Evolutionary conservation across 2,113 vertebrate genomes (phyloP).

Genomic region (Sapayoa aenigma): DNA sequence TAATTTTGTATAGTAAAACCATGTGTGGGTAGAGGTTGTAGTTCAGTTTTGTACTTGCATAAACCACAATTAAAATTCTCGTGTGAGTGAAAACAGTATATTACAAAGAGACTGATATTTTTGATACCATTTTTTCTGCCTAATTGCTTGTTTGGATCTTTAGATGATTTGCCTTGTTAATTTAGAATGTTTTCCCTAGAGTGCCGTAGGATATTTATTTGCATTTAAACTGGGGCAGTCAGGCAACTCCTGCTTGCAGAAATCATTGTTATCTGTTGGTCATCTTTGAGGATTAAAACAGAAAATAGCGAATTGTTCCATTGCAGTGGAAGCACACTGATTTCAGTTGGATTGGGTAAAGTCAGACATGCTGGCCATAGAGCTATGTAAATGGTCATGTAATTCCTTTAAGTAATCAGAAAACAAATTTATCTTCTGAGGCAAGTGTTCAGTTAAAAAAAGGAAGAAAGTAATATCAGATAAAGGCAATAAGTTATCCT

Average conservation of each 20-base stretch:
- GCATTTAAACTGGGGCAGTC: neutral
- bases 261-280: neutral
- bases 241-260: neutral
- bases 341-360: neutral
- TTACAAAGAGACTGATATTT: conserved; percentile 3
- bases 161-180: conserved; percentile 11
- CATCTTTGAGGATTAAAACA: neutral
- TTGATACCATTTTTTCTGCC: conserved; percentile 36
- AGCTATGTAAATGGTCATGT: neutral
- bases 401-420: neutral
- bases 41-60: neutral
- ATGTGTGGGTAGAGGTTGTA: neutral
- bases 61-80: conserved; percentile 47
- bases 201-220: conserved; percentile 17
- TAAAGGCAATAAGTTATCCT: neutral
- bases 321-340: neutral
- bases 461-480: neutral
- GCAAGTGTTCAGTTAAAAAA: accelerated
- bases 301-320: neutral
- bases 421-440: neutral
- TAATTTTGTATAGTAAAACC: neutral
- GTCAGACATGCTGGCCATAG: neutral
- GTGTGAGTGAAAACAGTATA: neutral
- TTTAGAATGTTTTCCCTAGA: conserved; percentile 37
- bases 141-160: conserved; percentile 54